Base-by-base conservation (phyloP, 92 coral and sea anemone genomes). In the Actinernus sp. region DNA sequence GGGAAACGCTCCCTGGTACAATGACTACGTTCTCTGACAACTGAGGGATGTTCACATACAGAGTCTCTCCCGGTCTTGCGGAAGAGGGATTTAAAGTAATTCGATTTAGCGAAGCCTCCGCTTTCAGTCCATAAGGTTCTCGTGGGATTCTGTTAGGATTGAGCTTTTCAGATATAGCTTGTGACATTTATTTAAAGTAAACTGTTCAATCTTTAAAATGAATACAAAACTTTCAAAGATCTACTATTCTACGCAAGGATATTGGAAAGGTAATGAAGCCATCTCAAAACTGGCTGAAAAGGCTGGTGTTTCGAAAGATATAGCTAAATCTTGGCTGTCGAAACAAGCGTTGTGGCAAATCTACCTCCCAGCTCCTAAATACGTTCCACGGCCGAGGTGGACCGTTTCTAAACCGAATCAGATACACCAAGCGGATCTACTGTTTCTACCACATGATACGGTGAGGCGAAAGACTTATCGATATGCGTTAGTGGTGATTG, bases 41-140 rank as follows among this genome's bases (percentile, higher is more conserved):
- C 51, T 79, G 46, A 47, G 86, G 86, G 1, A 79, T 69, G 65
- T 71, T 29, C 1, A 79, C 26, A 70, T 71, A 79, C 30, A 79
- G 41, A 0, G 81, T 71, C 55, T 79, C 79, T 13, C 70, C 79
- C 8, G 84, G 84, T 45, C 16, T 52, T 38, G 83, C 83, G 0
- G 76, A 51, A 22, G 76, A 65, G 8, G 74, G 77, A 41, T 68
- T 68, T 43, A 67, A 47, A 57, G 77, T 77, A 69, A 77, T 58
- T 56, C 84, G 79, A 69, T 76, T 67, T 20, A 76, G 68, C 2
- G 68, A 53, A 23, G 79, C 31, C 24, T 55, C 61, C n/a, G 84
- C 84, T 38, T 76, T 76, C 77, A 76, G 41, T 20, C 78, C 84
- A 26, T 38, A 76, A 46, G 84, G 78, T 52, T 66, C 76, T 55